Conservation (phyloP, 2,888 invertebrate genomes). For the Eurytoma adleriae region DNA sequence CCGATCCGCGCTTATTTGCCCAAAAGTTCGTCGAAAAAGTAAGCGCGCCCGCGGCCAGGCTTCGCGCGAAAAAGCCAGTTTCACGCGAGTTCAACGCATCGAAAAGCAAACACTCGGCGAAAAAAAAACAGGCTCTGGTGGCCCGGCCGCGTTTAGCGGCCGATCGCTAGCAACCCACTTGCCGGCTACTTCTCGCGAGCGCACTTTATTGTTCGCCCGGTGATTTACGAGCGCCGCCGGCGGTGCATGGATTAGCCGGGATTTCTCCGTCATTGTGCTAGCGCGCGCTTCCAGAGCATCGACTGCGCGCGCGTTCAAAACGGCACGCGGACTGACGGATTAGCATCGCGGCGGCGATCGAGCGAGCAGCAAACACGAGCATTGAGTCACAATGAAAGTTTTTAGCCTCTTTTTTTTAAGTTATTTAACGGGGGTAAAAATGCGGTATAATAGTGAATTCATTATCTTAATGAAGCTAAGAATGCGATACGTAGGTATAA, state of each 20-base stretch:
- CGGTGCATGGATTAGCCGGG: too few species aligned
- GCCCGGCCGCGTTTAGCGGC: constrained; percentile 7
- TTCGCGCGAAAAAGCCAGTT: neutral
- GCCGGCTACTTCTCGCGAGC: neutral
- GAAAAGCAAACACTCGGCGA: constrained; percentile 6
- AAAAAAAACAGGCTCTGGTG: neutral
- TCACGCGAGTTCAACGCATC: constrained; percentile 13
- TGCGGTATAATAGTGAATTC: too few species aligned
- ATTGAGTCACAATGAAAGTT: neutral
- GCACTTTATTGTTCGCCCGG: neutral
- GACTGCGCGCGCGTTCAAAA: too few species aligned
- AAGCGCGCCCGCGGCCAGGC: too few species aligned
- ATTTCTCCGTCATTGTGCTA: too few species aligned
- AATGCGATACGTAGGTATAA: neutral
- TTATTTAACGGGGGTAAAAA: neutral
- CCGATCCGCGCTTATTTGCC: neutral
- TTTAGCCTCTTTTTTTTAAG: too few species aligned
- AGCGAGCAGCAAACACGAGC: too few species aligned
- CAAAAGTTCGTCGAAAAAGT: constrained; percentile 21
- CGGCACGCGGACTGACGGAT: too few species aligned
- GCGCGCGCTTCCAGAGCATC: too few species aligned
- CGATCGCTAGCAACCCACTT: neutral
- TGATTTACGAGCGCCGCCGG: too few species aligned
- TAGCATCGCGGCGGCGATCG: too few species aligned
- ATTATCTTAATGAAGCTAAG: neutral